Percentiles rank a stretch among this genome's conserved stretches.
These are phyloP conservation scores for Trisateles emortualis DNA, from an alignment of 2,888 invertebrate genomes.

Conservation along the genomic window DNA sequence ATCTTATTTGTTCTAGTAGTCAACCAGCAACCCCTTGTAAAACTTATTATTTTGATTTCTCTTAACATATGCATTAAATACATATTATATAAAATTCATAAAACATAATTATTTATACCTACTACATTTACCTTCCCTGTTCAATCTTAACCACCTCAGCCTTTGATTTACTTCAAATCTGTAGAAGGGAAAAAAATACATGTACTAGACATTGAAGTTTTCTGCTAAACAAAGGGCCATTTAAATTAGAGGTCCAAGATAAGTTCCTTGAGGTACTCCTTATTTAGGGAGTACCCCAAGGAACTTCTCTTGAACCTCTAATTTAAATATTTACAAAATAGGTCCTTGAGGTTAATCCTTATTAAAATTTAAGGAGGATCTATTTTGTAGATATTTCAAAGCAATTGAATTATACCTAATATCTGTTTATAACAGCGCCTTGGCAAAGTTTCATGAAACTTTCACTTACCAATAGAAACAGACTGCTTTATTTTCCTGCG, in stretches of 20 bases:
- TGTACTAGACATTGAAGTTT: neutral
- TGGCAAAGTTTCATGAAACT: neutral
- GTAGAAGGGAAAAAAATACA: conserved; percentile 11
- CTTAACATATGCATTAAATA: conserved; percentile 43
- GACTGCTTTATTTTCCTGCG: conserved; percentile 66
- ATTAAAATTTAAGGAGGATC: too few relatives aligned
- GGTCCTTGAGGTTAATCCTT: too few relatives aligned
- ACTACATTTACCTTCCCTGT: conserved; percentile 27
- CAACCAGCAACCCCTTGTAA: conserved; percentile 8
- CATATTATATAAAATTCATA: conserved; percentile 43
- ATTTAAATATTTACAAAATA: too few relatives aligned
- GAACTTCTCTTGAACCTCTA: neutral
- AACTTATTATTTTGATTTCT: neutral
- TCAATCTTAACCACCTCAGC: conserved; percentile 38
- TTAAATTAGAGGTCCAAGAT: neutral
- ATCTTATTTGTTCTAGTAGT: conserved; percentile 1
- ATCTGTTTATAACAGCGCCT: too few relatives aligned
- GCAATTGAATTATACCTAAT: too few relatives aligned
- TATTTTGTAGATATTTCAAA: too few relatives aligned
- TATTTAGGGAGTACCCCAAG: conserved; percentile 8
- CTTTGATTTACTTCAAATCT: conserved; percentile 46
- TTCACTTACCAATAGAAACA: conserved; percentile 43
- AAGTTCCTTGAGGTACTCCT: conserved; percentile 5
- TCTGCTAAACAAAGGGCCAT: neutral
- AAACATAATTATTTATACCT: conserved; percentile 12